Evolutionary conservation across 2,797 vertebrate species (phyloP).

Genomic region (Lithobates sylvaticus): DNA sequence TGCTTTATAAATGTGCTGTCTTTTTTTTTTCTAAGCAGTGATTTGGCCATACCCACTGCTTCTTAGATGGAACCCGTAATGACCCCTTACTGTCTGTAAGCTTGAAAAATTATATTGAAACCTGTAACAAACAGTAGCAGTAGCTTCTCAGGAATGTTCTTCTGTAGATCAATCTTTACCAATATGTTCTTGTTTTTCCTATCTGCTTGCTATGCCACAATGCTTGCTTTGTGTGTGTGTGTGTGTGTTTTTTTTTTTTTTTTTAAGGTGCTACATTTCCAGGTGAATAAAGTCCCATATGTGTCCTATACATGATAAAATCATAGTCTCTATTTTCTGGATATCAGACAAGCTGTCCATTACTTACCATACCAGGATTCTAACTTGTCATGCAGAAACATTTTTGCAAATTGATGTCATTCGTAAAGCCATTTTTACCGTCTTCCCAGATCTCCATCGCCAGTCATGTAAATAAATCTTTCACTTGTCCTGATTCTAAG

Average conservation of each 20-base stretch:
- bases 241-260: no score
- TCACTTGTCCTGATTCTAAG: constrained; percentile 20
- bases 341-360: constrained; percentile 20
- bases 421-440: constrained; percentile 18
- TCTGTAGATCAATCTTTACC: no score
- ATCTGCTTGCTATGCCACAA: no score
- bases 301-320: background rate
- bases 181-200: no score
- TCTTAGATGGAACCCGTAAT: no score
- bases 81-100: no score
- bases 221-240: background rate
- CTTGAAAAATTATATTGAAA: no score
- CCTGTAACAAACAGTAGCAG: no score
- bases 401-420: constrained; percentile 52
- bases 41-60: no score
- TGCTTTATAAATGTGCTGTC: no score
- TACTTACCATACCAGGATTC: constrained; percentile 18
- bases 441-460: constrained; percentile 8
- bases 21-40: no score
- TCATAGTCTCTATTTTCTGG: background rate
- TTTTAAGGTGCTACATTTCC: background rate
- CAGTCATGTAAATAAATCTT: constrained; percentile 36
- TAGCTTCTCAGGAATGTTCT: no score
- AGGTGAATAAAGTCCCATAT: background rate
- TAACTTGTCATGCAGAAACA: constrained; percentile 25